Evolutionary conservation across 2,888 invertebrate species (phyloP), one percentile per base, ranked within the genome.

Genomic region (Didymodactylos carnosus): DNA sequence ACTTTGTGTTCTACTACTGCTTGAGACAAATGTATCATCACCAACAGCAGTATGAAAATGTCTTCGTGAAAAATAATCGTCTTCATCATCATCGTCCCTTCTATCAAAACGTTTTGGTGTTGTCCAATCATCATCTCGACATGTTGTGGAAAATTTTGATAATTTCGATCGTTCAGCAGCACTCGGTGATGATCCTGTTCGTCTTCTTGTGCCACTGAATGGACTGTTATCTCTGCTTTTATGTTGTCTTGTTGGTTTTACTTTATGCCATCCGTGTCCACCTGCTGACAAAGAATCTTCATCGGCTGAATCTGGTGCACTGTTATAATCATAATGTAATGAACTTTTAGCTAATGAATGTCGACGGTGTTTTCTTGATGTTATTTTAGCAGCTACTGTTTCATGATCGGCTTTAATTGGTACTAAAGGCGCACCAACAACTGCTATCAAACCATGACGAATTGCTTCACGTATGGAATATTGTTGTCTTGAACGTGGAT

Each of bases 401-500:
- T 75, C 75, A 8, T 71, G 71, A 23, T 72, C 49, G 23, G 72
- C 69, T 43, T 72, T 69, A 10, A 72, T 72, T 6, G 72, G 69
- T 23, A 75, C 75, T 1, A 75, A 14, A 3, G 75, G 75, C 40
- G 75, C 75, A n/a, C 75, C 75, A 27, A 69, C 71, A 14, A 75
- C 51, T 19, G 70, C 49, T 29, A 75, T 53, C 49, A 75, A 69
- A 23, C 75, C 75, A n/a, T 69, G 35, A 25, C 71, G 72, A 11
- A 75, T 69, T 14, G 75, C 75, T 39, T 75, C 75, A 39, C 71
- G 72, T 39, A 75, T 72, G 41, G 69, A 72, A 69, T 72, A 51
- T 27, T 69, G 51, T 14, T 49, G 40, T 35, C 46, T 27, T 2
- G 46, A 27, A 43, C 69, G 69, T 27, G 75, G 69, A 69, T 75